A percentile compares a stretch with the other conserved stretches of the same genome.
phyloP scores from a whole-genome alignment of 30 jellyfish, hydroid and myxozoan species.

The Pelagia noctiluca region DNA sequence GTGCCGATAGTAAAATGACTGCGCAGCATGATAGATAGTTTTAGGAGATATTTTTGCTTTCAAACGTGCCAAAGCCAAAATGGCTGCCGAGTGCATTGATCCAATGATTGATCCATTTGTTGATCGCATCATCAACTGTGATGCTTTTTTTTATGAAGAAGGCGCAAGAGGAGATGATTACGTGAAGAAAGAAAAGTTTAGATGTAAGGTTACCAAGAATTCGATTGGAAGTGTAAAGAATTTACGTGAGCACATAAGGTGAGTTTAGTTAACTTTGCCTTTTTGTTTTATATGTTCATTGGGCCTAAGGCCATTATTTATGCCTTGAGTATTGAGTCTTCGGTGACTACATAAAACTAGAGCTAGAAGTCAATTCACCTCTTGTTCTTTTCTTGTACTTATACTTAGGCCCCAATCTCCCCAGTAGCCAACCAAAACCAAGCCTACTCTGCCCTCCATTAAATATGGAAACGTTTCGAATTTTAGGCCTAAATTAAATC shows the following conservation, averaged over 20 bases:
- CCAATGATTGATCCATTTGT: slow-evolving; percentile 1
- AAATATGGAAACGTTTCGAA: too few relatives aligned
- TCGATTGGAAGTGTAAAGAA: too few relatives aligned
- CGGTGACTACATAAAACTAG: slow-evolving; percentile 5
- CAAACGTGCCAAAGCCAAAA: slow-evolving; percentile 7
- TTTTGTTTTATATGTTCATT: background rate
- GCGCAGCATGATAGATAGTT: slow-evolving; percentile 31
- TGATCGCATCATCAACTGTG: too few relatives aligned
- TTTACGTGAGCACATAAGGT: too few relatives aligned
- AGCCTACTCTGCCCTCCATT: too few relatives aligned
- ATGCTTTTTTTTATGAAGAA: too few relatives aligned
- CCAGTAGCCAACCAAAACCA: slow-evolving; percentile 8
- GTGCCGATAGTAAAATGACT: slow-evolving; percentile 37
- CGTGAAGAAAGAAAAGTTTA: too few relatives aligned
- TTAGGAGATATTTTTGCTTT: slow-evolving; percentile 1
- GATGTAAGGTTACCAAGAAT: too few relatives aligned
- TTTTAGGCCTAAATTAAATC: too few relatives aligned
- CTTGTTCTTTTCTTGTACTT: slow-evolving; percentile 2
- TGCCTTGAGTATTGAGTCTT: slow-evolving; percentile 5
- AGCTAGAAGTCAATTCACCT: slow-evolving; percentile 5
- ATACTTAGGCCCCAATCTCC: slow-evolving; percentile 4
- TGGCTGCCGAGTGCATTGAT: too few relatives aligned
- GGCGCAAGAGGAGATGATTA: too few relatives aligned
- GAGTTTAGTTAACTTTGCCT: slow-evolving; percentile 1
- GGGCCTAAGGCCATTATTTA: slow-evolving; percentile 6